Conservation (phyloP, 2,113 vertebrate genomes). For the Lepus timidus region DNA sequence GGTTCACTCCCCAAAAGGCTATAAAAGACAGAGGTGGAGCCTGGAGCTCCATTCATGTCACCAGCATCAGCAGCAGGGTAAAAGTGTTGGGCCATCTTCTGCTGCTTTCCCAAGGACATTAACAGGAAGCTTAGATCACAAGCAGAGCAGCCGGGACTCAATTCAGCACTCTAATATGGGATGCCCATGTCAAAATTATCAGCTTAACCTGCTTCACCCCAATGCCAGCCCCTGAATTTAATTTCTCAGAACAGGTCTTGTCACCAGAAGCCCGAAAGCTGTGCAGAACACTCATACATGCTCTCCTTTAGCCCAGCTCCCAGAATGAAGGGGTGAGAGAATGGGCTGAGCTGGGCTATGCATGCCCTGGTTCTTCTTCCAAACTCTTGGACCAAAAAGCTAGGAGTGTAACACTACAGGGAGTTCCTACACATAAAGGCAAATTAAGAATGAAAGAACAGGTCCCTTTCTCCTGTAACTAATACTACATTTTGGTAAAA, state of each 20-base stretch:
- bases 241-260: not conserved
- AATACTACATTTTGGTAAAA: not conserved
- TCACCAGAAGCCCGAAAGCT: not conserved
- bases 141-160: no score
- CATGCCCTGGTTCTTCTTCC: not conserved
- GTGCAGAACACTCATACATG: not conserved
- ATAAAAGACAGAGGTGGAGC: no score
- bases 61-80: no score
- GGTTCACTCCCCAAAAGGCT: no score
- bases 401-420: not conserved
- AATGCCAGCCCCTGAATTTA: not conserved
- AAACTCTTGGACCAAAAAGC: not conserved
- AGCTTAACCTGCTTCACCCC: not conserved
- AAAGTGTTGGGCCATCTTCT: no score
- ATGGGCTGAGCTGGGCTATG: not conserved
- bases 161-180: no score
- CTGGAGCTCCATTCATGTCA: no score
- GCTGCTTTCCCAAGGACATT: no score
- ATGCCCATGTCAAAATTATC: no score
- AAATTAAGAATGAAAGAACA: constrained; percentile 36
- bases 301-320: not conserved
- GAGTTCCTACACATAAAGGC: not conserved
- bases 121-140: no score
- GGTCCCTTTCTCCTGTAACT: not conserved
- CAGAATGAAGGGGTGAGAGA: not conserved